These are phyloP conservation scores for Murina feae DNA, from an alignment of 2,113 vertebrate species.

Conservation along the genomic window DNA sequence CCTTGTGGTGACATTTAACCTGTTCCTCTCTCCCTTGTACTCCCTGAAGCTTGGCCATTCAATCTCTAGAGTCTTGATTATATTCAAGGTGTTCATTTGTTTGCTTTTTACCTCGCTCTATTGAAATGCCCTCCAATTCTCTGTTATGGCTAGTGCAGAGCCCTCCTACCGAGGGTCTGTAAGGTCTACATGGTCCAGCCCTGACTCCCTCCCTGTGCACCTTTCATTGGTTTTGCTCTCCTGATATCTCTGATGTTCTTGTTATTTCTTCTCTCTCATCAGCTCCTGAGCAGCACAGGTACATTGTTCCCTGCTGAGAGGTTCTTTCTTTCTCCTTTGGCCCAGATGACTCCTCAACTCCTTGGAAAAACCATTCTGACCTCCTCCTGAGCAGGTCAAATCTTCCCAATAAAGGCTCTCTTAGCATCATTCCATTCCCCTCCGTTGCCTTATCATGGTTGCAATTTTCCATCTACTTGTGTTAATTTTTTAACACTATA, in stretches of 20 bases:
- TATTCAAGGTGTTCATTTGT: background rate
- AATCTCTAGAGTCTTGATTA: background rate
- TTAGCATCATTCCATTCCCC: background rate
- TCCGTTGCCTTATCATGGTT: background rate
- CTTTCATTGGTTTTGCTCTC: background rate
- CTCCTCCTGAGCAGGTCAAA: background rate
- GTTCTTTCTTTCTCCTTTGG: background rate
- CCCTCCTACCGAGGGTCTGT: rapidly evolving
- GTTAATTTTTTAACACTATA: background rate
- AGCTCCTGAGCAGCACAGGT: background rate
- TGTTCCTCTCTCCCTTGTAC: background rate
- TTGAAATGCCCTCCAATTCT: background rate
- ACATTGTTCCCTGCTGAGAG: background rate
- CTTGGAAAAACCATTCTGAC: background rate
- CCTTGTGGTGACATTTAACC: background rate
- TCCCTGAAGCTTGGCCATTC: background rate
- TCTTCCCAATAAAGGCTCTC: background rate
- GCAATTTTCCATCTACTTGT: background rate
- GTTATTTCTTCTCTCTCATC: background rate
- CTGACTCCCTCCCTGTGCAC: background rate
- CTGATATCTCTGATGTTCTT: background rate
- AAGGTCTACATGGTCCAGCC: rapidly evolving
- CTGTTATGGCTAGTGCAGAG: background rate
- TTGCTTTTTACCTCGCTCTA: too few relatives aligned
- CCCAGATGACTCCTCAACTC: background rate